A percentile compares a stretch with the other conserved stretches of the same genome.
Evolutionary conservation across 1,140 invertebrate genomes (phyloP).

Genomic region (Brachionus sp.): DNA sequence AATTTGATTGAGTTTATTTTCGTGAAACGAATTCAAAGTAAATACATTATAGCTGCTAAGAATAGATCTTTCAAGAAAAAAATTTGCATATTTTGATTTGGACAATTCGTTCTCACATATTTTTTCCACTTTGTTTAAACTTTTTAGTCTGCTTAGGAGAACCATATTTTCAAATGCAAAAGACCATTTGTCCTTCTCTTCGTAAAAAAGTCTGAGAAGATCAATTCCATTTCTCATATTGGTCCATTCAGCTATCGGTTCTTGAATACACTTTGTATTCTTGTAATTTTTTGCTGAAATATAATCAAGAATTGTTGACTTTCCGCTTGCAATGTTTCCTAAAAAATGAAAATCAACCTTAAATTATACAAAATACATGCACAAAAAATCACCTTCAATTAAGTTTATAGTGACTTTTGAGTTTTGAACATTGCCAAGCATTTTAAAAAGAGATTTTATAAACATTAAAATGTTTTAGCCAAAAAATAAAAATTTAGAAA

Average conservation of each 20-base stretch:
- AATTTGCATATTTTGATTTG: not conserved
- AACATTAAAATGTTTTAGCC: not conserved
- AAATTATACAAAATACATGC: not conserved
- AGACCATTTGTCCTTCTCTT: conserved; percentile 6
- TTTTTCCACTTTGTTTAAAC: conserved; percentile 32
- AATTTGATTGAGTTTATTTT: conserved; percentile 31
- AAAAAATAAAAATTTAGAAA: not conserved
- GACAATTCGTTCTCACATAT: not conserved
- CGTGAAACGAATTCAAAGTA: conserved; percentile 6
- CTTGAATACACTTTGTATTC: not conserved
- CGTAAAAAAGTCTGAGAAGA: conserved; percentile 29
- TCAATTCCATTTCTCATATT: conserved; percentile 26
- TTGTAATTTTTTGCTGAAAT: not conserved
- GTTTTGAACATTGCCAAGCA: not conserved
- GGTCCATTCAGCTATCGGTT: conserved; percentile 43
- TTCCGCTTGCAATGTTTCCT: conserved; percentile 43
- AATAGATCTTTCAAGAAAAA: conserved; percentile 38
- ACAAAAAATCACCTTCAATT: conserved; percentile 2
- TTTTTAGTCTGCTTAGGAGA: conserved; percentile 33
- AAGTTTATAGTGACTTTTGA: not conserved
- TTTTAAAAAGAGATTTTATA: not conserved
- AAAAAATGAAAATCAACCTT: not conserved
- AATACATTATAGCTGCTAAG: conserved; percentile 39
- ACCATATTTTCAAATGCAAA: conserved; percentile 42
- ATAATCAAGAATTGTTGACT: conserved; percentile 32